Evolutionary conservation across 2,888 invertebrate genomes (phyloP).

Genomic region (Dendrolimus pini): DNA sequence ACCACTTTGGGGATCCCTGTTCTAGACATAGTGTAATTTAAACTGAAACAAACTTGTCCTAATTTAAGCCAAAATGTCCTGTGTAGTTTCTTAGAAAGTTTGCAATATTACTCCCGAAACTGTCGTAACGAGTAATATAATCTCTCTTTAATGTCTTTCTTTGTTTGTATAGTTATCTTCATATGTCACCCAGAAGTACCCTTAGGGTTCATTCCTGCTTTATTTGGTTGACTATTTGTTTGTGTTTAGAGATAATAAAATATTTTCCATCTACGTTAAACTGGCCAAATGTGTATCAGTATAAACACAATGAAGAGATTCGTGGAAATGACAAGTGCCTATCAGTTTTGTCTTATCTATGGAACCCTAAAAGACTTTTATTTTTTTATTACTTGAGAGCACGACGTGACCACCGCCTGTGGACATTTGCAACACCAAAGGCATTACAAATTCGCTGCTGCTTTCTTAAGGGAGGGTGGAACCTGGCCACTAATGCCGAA

Average conservation of each 20-base stretch:
- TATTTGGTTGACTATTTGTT: not conserved
- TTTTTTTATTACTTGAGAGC: too few species aligned
- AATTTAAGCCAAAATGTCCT: not conserved
- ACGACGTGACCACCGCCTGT: too few species aligned
- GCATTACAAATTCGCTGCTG: not conserved
- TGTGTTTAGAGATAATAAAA: not conserved
- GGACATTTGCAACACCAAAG: not conserved
- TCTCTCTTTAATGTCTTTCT: not conserved
- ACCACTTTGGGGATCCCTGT: too few species aligned
- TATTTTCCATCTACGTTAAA: too few species aligned
- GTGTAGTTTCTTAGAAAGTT: not conserved
- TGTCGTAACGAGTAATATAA: constrained; percentile 1
- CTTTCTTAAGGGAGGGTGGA: not conserved
- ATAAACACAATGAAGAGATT: too few species aligned
- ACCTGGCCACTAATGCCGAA: not conserved
- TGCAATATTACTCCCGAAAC: not conserved
- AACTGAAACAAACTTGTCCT: too few species aligned
- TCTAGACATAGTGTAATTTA: too few species aligned
- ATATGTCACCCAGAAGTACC: not conserved
- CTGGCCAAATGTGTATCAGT: too few species aligned
- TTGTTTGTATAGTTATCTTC: not conserved
- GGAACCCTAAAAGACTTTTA: too few species aligned
- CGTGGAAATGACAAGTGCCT: too few species aligned
- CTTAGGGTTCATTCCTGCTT: not conserved
- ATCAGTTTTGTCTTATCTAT: too few species aligned